These are phyloP conservation scores for Peromyscus aztecus DNA, from an alignment of 2,797 vertebrate species.

Conservation along the genomic window DNA sequence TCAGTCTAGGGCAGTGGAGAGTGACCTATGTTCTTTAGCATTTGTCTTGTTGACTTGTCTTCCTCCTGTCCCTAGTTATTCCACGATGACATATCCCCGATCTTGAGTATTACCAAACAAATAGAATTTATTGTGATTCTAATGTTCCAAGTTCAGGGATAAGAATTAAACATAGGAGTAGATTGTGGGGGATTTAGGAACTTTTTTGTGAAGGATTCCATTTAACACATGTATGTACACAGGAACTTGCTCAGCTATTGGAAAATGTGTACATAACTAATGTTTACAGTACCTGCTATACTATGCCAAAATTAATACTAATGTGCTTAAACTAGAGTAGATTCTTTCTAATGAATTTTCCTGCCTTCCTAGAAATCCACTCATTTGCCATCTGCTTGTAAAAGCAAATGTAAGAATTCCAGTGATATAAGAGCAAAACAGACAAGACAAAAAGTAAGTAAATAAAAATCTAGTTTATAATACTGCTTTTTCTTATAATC, in stretches of 20 bases:
- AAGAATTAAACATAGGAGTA: not conserved
- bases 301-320: not conserved
- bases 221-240: not conserved
- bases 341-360: not conserved
- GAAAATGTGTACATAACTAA: not conserved
- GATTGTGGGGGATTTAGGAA: not conserved
- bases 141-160: not conserved
- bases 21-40: not conserved
- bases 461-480: constrained; percentile 4
- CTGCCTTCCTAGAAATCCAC: not conserved
- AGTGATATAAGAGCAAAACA: not conserved
- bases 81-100: not conserved
- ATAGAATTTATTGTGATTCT: not conserved
- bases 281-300: not conserved
- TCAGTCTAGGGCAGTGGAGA: not conserved
- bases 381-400: not conserved
- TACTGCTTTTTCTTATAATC: not conserved
- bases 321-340: not conserved
- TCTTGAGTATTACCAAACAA: not conserved
- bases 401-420: not conserved
- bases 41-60: constrained; percentile 1
- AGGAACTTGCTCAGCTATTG: not conserved
- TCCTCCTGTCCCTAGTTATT: not conserved
- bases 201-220: not conserved
- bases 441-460: not conserved